phyloP scores from a whole-genome alignment of 2,113 vertebrate genomes.

The Myotis yumanensis region DNA sequence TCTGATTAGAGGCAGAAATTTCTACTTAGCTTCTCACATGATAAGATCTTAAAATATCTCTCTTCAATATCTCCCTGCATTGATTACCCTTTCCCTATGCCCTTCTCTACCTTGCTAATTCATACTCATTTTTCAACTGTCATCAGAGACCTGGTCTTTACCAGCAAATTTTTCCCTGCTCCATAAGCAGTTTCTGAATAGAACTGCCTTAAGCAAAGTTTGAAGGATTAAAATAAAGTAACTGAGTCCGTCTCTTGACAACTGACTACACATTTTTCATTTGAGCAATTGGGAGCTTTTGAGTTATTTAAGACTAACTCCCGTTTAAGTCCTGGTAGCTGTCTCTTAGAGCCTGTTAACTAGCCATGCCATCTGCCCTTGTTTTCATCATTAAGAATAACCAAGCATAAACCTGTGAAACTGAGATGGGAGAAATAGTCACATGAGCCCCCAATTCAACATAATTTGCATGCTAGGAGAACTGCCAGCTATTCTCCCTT shows the following conservation, averaged over 20 bases:
- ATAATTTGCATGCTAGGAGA: slow-evolving; percentile 34
- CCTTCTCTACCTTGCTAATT: not conserved
- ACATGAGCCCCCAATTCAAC: not conserved
- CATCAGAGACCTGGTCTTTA: not conserved
- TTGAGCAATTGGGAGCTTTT: not conserved
- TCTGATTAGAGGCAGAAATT: not conserved
- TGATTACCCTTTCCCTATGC: not conserved
- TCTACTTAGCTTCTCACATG: not conserved
- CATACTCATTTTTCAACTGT: not conserved
- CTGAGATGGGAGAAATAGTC: not conserved
- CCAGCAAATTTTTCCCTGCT: not conserved
- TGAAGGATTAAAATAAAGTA: slow-evolving; percentile 12
- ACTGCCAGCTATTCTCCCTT: not conserved
- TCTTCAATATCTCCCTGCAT: not conserved
- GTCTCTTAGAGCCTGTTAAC: slow-evolving; percentile 33
- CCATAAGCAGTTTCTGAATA: not conserved
- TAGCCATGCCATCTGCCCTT: slow-evolving; percentile 55
- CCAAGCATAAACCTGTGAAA: slow-evolving; percentile 41
- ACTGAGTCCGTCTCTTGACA: not conserved
- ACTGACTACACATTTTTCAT: slow-evolving; percentile 17
- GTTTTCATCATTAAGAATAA: slow-evolving; percentile 49
- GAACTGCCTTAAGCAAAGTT: not conserved
- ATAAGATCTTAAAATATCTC: not conserved
- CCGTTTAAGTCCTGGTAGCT: slow-evolving; percentile 24
- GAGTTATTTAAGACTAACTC: slow-evolving; percentile 25